Base-by-base conservation (phyloP, 2,888 invertebrate species). In the Eilema sororculum region DNA sequence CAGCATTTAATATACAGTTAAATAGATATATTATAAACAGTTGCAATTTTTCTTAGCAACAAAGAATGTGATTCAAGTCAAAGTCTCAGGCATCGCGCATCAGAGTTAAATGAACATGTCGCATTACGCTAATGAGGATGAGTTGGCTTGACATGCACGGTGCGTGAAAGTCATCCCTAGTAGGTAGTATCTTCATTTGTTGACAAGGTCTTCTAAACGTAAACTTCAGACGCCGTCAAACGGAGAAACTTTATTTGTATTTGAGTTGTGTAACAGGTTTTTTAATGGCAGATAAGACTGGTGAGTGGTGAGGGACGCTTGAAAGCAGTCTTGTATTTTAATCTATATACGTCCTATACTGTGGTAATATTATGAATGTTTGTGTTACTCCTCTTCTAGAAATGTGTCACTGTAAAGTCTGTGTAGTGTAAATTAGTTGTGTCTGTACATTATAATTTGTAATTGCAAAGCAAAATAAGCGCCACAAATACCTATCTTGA, bases 201-300 rank as follows among this genome's bases (percentile, higher is more conserved):
- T 90, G 83, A 82, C 86, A 78, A 88, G 88, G 86, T 82, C 79
- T 79, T 75, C 81, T 84, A 86, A 87, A 90, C 90, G 89, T 90
- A 92, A 92, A 91, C 90, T 93, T 92, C 83, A 80, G 70, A 90
- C 89, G 90, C 87, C 85, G 87, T 86, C 87, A 88, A 89, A 92
- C 91, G 91, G 91, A 92, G 93, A 93, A 94, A 93, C 91, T 93
- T 93, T 93, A 92, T 92, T 92, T 92, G 91, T 92, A 91, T 92
- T 91, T 92, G 91, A 92, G 89, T 92, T 90, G 85, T 86, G 87
- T 86, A 87, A 88, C 84, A 81, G 89, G 88, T 90, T 90, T 89
- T 89, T 90, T 93, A 93, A 93, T 93, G 91, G 91, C 85, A 89
- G 93, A 93, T 93, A 90, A 89, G 89, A 75, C 78, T 72, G 74